A percentile compares a stretch with the other conserved stretches of the same genome.
These are phyloP conservation scores for Corynorhinus townsendii DNA, from an alignment of 2,113 vertebrate genomes.

Conservation along the genomic window DNA sequence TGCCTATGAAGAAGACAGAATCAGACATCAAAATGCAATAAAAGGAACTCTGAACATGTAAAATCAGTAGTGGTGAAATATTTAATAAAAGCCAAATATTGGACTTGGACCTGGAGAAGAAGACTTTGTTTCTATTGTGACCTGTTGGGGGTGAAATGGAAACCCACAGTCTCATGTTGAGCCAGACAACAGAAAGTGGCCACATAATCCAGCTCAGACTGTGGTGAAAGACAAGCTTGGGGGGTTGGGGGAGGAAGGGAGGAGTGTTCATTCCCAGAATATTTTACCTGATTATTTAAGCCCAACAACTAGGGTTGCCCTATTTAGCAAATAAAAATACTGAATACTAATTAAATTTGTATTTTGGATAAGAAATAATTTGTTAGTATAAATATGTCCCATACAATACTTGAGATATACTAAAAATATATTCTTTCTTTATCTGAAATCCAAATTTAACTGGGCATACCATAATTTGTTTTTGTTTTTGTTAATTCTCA, in stretches of 20 bases:
- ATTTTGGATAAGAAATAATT: not conserved
- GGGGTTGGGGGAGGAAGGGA: not conserved
- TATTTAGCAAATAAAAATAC: constrained; percentile 33
- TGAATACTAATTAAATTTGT: not conserved
- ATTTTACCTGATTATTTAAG: not conserved
- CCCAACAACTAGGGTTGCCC: not conserved
- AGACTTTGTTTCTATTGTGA: constrained; percentile 2
- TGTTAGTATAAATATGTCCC: not conserved
- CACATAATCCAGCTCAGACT: not conserved
- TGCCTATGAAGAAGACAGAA: constrained; percentile 35
- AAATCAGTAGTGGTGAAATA: constrained; percentile 39
- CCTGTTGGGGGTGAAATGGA: constrained; percentile 25
- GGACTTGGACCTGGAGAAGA: not conserved
- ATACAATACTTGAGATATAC: not conserved
- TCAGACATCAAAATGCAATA: constrained; percentile 58
- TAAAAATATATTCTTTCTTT: constrained; percentile 11
- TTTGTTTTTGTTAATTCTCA: too few species aligned
- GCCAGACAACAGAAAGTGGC: not conserved
- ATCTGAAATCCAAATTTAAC: constrained; percentile 38
- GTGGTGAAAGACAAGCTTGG: not conserved
- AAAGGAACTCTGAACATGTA: constrained; percentile 33
- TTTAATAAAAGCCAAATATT: constrained; percentile 57
- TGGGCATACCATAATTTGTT: not conserved
- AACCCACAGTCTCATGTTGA: not conserved
- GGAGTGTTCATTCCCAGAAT: not conserved